phyloP scores from a whole-genome alignment of 2,888 invertebrate genomes.

The Ctena decussata region DNA sequence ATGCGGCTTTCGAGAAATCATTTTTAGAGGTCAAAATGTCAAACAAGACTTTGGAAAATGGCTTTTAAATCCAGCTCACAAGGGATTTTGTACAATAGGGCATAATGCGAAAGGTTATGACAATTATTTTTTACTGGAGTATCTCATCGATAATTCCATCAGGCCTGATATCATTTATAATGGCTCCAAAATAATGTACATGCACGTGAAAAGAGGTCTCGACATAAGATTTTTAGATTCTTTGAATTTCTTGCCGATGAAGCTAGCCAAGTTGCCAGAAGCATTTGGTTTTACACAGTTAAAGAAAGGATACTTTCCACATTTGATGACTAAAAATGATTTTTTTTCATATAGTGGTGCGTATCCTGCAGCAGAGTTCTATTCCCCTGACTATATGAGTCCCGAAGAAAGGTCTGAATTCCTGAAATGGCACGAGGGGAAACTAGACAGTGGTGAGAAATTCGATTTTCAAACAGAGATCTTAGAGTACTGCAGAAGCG shows the following conservation, averaged over 20 bases:
- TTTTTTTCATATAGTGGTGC: slow-evolving; percentile 30
- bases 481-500: neutral
- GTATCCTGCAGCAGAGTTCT: slow-evolving; percentile 18
- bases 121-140: slow-evolving; percentile 49
- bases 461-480: slow-evolving; percentile 21
- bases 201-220: slow-evolving; percentile 39
- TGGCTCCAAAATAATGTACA: slow-evolving; percentile 49
- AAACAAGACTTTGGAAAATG: slow-evolving; percentile 35
- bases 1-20: slow-evolving; percentile 52
- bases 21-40: slow-evolving; percentile 34
- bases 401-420: neutral
- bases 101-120: slow-evolving; percentile 48
- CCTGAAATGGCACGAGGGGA: neutral
- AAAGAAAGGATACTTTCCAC: slow-evolving; percentile 53
- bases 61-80: slow-evolving; percentile 23
- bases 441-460: neutral
- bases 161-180: slow-evolving; percentile 33
- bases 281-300: slow-evolving; percentile 49
- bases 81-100: neutral
- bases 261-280: slow-evolving; percentile 36
- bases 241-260: slow-evolving; percentile 49
- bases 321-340: slow-evolving; percentile 39
- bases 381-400: neutral
- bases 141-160: slow-evolving; percentile 48
- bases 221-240: slow-evolving; percentile 35